These are phyloP conservation scores for Siphonodentalium dalli DNA, from an alignment of 2,888 invertebrate species.

Conservation along the genomic window DNA sequence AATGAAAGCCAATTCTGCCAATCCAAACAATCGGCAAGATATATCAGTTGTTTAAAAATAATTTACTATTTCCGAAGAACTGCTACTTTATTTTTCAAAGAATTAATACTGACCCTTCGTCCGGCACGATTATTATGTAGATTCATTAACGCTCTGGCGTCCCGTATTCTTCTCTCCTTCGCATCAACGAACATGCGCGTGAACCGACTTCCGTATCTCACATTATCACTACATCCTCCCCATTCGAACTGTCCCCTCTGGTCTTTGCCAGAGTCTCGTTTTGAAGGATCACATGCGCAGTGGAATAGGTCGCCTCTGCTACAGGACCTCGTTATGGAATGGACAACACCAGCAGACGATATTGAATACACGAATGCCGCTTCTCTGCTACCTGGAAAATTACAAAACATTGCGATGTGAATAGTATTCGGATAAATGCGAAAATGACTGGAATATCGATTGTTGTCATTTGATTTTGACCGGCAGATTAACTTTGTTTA, in stretches of 20 bases:
- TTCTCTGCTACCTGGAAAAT: slow-evolving; percentile 67
- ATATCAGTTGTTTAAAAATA: too few species aligned
- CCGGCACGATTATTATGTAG: slow-evolving; percentile 98
- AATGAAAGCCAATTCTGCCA: too few species aligned
- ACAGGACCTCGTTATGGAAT: slow-evolving; percentile 90
- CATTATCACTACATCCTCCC: slow-evolving; percentile 81
- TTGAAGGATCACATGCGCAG: slow-evolving; percentile 77
- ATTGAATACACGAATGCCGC: slow-evolving; percentile 71
- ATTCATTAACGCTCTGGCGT: slow-evolving; percentile 89
- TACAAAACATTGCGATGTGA: too few species aligned
- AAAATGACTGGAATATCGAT: background rate
- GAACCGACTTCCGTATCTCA: slow-evolving; percentile 73
- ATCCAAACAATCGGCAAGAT: too few species aligned
- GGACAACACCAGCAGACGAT: slow-evolving; percentile 75
- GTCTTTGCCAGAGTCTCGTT: slow-evolving; percentile 50
- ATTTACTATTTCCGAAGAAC: too few species aligned
- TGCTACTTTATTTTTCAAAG: too few species aligned
- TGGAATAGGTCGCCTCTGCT: slow-evolving; percentile 87
- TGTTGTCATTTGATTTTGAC: too few species aligned
- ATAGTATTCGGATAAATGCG: background rate
- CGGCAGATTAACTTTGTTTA: too few species aligned
- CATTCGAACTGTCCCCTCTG: slow-evolving; percentile 69
- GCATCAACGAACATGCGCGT: slow-evolving; percentile 94
- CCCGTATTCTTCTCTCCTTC: slow-evolving; percentile 72
- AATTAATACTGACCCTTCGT: slow-evolving; percentile 78